Base-by-base conservation (phyloP, 2,797 vertebrate species). In the Jordanella pulchra region DNA sequence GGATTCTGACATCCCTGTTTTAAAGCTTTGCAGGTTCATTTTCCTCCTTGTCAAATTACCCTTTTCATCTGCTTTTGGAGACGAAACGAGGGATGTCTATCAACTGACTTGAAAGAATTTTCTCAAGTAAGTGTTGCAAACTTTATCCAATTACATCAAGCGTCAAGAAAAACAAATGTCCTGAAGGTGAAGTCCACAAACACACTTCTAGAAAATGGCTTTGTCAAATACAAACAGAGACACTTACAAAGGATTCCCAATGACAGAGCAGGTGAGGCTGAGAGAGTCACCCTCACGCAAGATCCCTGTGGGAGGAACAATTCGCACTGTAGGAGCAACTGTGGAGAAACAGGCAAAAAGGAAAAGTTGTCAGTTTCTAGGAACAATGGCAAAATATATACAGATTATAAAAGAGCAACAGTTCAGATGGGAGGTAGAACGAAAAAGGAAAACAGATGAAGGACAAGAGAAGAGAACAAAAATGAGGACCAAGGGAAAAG, bases 221-320 rank as follows among this genome's bases (percentile, higher is more conserved):
- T 70, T 60, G 47, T 28, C 67, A 25, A 28, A 73, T 13, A 69
- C 61, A 81, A 45, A 58, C 7, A 72, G 30, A 66, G 1, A 79
- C 28, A 93, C 96, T 96, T 91, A 98, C 96, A 93, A 93, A 73
- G 97, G 96, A 90, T 98, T 98, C 65, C 95, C 97, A 0, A 92
- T 92, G 80, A 97, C 89, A 0, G 95, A 93, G 85, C 97, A 97
- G 47, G 94, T 96, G 75, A 97, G 93, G 81, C 90, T 94, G 78
- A 97, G 92, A 0, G 95, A 95, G 89, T 98, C 97, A 30, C 97
- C 96, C 81, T 98, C 96, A 89, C 97, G 87, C 81, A 96, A 94
- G 67, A 97, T 95, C 15, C 95, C 95, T 42, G 95, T 81, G 7
- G 96, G 95, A 72, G 96, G 94, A 65, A 95, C 85, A 73, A 98